Conservation (phyloP, 2,797 vertebrate genomes). For the Lacerta bilineata region DNA sequence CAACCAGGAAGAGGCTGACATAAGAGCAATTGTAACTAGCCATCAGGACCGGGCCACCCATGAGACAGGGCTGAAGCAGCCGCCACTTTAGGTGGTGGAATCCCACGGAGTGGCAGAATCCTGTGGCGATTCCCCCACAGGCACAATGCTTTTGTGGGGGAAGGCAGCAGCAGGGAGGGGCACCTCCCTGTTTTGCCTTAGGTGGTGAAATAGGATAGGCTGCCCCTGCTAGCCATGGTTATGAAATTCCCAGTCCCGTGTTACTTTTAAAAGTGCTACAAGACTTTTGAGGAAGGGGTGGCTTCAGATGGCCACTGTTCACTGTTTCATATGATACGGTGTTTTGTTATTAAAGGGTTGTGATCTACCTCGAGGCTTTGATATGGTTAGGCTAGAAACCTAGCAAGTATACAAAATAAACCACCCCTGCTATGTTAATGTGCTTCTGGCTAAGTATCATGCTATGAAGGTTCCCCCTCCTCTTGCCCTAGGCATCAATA, state of each 20-base stretch:
- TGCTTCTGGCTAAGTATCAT: neutral
- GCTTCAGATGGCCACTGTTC: neutral
- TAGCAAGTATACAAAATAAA: constrained; percentile 2
- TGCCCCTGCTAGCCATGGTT: neutral
- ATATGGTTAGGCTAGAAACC: constrained; percentile 1
- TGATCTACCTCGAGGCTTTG: neutral
- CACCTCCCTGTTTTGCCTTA: too few relatives aligned
- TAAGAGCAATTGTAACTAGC: neutral
- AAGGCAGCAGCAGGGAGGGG: too few relatives aligned
- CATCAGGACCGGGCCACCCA: too few relatives aligned
- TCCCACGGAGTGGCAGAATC: too few relatives aligned
- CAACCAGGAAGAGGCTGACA: neutral
- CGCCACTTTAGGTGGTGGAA: too few relatives aligned
- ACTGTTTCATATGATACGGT: neutral
- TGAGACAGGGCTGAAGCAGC: too few relatives aligned
- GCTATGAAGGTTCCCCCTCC: neutral
- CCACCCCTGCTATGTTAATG: neutral
- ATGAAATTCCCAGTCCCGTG: neutral
- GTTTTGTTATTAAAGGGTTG: neutral
- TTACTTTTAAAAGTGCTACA: neutral
- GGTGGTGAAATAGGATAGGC: too few relatives aligned
- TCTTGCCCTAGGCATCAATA: neutral
- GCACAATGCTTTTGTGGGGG: too few relatives aligned
- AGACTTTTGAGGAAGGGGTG: neutral
- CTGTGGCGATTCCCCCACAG: too few relatives aligned